Conservation (phyloP, 1,140 invertebrate species). For the Leucophenga varia region DNA sequence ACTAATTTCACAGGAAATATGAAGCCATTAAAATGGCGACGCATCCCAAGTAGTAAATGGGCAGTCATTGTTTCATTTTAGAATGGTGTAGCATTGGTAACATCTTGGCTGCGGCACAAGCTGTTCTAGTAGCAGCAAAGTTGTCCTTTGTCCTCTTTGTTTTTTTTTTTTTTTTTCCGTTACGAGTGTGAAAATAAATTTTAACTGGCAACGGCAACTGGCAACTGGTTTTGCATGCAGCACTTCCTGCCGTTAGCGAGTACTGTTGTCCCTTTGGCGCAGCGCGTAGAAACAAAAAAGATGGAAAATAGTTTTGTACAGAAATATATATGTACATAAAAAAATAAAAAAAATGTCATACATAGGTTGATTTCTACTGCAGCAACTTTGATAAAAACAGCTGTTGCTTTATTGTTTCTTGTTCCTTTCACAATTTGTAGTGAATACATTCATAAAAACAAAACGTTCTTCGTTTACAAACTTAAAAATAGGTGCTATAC, state of each 20-base stretch:
- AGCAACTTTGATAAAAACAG: constrained; percentile 33
- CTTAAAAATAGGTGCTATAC: no score
- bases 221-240: constrained; percentile 34
- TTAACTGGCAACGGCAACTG: constrained; percentile 29
- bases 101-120: constrained; percentile 41
- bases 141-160: constrained; percentile 49
- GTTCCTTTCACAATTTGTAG: no score
- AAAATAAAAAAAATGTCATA: background rate
- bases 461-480: no score
- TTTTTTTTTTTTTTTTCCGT: no score
- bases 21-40: constrained; percentile 51
- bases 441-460: no score
- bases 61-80: no score
- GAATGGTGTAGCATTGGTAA: constrained; percentile 22
- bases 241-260: constrained; percentile 1
- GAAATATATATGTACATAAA: background rate
- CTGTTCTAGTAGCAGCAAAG: constrained; percentile 21
- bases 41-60: constrained; percentile 14
- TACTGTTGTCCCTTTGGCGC: background rate
- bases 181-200: constrained; percentile 52
- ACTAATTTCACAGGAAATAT: constrained; percentile 54
- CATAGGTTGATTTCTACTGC: no score
- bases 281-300: background rate
- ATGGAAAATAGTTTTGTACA: background rate
- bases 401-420: constrained; percentile 40